Conservation (phyloP, 2,797 vertebrate genomes). For the Macroramphosus scolopax region DNA sequence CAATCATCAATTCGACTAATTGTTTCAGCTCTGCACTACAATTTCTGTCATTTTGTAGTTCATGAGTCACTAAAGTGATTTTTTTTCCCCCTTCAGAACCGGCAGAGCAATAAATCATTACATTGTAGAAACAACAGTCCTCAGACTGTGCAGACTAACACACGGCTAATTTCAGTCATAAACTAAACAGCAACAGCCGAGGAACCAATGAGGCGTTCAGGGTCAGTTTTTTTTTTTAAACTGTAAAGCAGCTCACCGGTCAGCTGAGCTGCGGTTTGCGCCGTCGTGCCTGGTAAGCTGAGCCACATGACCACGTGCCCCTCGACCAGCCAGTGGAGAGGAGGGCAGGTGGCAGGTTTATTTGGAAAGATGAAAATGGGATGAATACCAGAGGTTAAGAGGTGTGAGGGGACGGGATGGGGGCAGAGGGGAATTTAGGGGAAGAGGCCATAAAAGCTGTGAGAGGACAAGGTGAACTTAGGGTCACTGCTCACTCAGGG, state of each 20-base stretch:
- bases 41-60: no score
- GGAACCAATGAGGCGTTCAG: slow-evolving; percentile 7
- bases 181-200: slow-evolving; percentile 16
- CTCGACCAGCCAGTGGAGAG: slow-evolving; percentile 20
- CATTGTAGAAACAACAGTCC: no score
- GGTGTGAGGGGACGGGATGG: slow-evolving; percentile 54
- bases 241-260: slow-evolving; percentile 22
- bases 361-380: slow-evolving; percentile 76
- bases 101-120: no score
- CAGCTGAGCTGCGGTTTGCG: slow-evolving; percentile 43
- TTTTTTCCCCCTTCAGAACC: no score
- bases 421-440: slow-evolving; percentile 30
- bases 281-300: slow-evolving; percentile 39
- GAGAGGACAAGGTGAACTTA: slow-evolving; percentile 76
- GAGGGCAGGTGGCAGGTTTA: slow-evolving; percentile 72
- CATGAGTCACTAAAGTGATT: no score
- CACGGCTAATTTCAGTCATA: slow-evolving; percentile 18
- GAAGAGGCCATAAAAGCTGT: slow-evolving; percentile 70
- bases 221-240: slow-evolving; percentile 14
- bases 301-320: slow-evolving; percentile 47
- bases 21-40: no score
- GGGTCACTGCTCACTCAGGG: slow-evolving; percentile 75
- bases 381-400: slow-evolving; percentile 80
- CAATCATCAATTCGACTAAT: no score
- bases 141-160: no score